phyloP scores from a whole-genome alignment of 2,797 vertebrate genomes.

The Sebastes paucispinis region DNA sequence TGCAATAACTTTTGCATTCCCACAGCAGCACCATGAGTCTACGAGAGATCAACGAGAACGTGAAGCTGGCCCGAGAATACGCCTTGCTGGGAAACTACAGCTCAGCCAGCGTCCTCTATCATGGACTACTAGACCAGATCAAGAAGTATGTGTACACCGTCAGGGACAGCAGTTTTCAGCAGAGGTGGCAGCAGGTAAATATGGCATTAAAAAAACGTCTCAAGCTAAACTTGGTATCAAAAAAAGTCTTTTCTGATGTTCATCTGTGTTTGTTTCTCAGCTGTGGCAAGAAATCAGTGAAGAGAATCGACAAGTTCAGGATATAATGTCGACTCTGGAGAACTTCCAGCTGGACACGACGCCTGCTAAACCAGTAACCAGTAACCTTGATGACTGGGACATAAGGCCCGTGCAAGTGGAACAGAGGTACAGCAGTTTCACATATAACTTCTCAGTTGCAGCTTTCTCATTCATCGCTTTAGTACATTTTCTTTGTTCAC shows the following conservation, averaged over 20 bases:
- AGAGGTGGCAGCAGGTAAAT: slow-evolving; percentile 94
- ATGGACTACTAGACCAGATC: slow-evolving; percentile 95
- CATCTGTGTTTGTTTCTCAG: slow-evolving; percentile 71
- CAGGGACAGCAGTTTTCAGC: slow-evolving; percentile 87
- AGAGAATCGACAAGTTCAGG: slow-evolving; percentile 93
- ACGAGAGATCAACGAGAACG: slow-evolving; percentile 94
- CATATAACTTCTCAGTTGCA: background rate
- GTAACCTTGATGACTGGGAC: slow-evolving; percentile 83
- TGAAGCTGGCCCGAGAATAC: slow-evolving; percentile 96
- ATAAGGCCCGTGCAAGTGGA: slow-evolving; percentile 90
- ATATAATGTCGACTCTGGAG: slow-evolving; percentile 94
- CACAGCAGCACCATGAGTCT: slow-evolving; percentile 88
- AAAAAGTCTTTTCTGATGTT: background rate
- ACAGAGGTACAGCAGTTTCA: slow-evolving; percentile 81
- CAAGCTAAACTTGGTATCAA: background rate
- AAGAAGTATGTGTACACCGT: slow-evolving; percentile 89
- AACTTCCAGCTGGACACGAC: slow-evolving; percentile 90
- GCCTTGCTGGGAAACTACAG: slow-evolving; percentile 96
- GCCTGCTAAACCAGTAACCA: slow-evolving; percentile 82
- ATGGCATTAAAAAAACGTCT: rapidly evolving
- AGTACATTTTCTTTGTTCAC: background rate
- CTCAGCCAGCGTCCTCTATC: slow-evolving; percentile 94
- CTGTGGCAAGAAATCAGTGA: slow-evolving; percentile 95
- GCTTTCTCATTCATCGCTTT: background rate
- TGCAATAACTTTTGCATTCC: background rate